Base-by-base conservation (phyloP, 1,140 invertebrate genomes). In the Meloidogyne chitwoodi region DNA sequence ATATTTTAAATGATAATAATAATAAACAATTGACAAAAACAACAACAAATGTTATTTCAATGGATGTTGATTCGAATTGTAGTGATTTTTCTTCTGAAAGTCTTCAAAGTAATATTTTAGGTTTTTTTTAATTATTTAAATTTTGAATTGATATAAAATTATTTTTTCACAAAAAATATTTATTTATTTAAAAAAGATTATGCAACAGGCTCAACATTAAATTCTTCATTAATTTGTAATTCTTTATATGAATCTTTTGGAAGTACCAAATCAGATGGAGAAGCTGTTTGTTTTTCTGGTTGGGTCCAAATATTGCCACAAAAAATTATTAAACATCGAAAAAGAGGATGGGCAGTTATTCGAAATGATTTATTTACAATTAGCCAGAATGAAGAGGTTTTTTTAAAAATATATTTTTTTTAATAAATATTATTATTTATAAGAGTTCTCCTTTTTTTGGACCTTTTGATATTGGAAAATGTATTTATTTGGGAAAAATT, bases 281-380 rank as follows among this genome's bases (percentile, higher is more conserved):
- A 81, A 75, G 69, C 64, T 16, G 61, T 82, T 44, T 82, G 82
- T 65, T 82, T 83, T 61, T 82, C 78, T 38, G 81, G 81, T 34
- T 84, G 79, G 79, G 82, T 82, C 16, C 68, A 73, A 31, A 24
- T 80, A 8, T 61, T 78, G 6, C 24, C 67, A 4, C 76, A 73
- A 78, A 41, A 67, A 77, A 80, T 67, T 31, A 80, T 73, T 71
- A 80, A 84, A 70, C 64, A 64, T 16, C 29, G 41, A n/a, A 83
- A 71, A 67, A 68, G 70, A 22, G 26, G 61, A 27, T 74, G 66
- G 73, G 56, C 66, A 31, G 65, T 84, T n/a, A 80, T 77, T 27
- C 65, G 79, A 34, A 61, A 34, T 77, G 78, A 82, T 48, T 27
- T 65, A 27, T 27, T 82, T 19, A 41, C 69, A 12, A 79, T 82